A percentile compares a stretch with the other conserved stretches of the same genome.
These are phyloP conservation scores for Graptemys geographica DNA, from an alignment of 2,797 vertebrate genomes.

Conservation along the genomic window DNA sequence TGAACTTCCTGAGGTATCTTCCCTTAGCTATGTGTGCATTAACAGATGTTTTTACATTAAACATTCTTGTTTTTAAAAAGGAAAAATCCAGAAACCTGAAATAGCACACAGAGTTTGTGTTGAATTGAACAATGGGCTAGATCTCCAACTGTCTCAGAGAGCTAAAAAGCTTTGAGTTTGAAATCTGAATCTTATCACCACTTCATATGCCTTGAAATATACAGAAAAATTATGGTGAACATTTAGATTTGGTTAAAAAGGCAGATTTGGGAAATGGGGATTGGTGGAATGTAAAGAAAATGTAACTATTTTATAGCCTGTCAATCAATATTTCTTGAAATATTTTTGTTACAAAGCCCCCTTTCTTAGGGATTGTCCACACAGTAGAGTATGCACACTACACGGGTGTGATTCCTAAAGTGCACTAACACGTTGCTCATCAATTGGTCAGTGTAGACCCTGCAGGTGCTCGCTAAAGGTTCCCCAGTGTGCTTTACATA, in stretches of 20 bases:
- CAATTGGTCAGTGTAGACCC: not conserved
- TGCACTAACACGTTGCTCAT: not conserved
- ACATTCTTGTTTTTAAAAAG: not conserved
- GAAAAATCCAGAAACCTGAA: not conserved
- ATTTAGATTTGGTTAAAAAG: not conserved
- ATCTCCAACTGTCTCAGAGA: not conserved
- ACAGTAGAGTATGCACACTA: not conserved
- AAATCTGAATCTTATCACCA: not conserved
- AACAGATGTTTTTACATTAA: not conserved
- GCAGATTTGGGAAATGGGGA: not conserved
- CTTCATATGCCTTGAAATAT: not conserved
- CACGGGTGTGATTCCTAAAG: not conserved
- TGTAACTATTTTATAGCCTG: not conserved
- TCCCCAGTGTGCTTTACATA: not conserved
- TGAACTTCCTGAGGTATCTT: not conserved
- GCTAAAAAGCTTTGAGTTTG: not conserved
- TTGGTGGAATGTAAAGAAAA: not conserved
- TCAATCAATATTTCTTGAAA: not conserved
- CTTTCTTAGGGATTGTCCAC: not conserved
- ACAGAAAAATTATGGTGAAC: not conserved
- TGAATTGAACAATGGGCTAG: not conserved
- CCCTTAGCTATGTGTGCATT: not conserved
- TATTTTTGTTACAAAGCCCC: not conserved
- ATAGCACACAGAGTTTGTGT: not conserved
- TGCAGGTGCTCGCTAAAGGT: not conserved